Base-by-base conservation (phyloP, 2,797 vertebrate species). In the Diplodus sargus region DNA sequence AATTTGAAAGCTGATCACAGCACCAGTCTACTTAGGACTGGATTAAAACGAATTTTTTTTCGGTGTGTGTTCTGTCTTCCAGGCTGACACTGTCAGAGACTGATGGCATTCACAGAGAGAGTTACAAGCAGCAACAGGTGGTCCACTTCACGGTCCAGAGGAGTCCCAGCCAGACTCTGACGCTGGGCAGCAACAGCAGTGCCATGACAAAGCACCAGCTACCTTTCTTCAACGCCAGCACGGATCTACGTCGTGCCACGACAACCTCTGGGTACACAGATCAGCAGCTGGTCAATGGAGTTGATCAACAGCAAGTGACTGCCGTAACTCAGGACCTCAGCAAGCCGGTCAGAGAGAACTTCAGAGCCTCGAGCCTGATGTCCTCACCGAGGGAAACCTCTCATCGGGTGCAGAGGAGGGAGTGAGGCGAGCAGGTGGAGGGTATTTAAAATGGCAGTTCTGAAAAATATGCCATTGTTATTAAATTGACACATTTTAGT, bases 81-180 rank as follows among this genome's bases (percentile, higher is more conserved):
- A 93, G 90, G 84, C 76, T 89, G 71, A 87, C 77, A 1, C 56
- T 90, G 47, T 89, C 84, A 65, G 92, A 91, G 79, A 84, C 58
- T 3, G 68, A 91, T 76, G 71, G 51, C 51, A 2, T 68, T 66
- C 71, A 59, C 1, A 89, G 28, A 72, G 79, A 90, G 83, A 90
- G 89, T 86, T 90, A 93, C 34, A 87, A 87, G 79, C 89, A 87
- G 86, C 89, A 92, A 67, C 89, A 90, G 92, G 90, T 89, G 87
- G 82, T 61, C 48, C 86, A 92, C 81, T 84, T 92, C 60, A 72
- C 80, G 76, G 87, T 87, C 1, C 56, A 88, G 74, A 89, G 87
- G 82, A 88, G 58, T 57, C 84, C 73, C 51, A 79, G 79, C 67
- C 90, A 90, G 83, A 90, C 23, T 2, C 69, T 92, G 81, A 81